phyloP scores from a whole-genome alignment of 2,888 invertebrate genomes.

The Palloptera scutellata region DNA sequence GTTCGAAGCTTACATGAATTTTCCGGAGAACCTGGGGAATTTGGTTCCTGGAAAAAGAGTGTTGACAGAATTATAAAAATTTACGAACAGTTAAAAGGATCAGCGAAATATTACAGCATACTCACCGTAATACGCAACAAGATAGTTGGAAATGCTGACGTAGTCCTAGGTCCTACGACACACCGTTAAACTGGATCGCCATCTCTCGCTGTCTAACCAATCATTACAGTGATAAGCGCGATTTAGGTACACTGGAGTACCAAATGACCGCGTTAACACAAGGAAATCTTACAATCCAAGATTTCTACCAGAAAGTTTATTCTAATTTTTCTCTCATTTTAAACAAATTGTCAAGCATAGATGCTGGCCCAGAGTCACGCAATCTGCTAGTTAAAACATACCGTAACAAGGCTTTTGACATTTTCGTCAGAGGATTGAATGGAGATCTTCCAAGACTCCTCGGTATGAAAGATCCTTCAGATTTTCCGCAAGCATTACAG shows the following conservation, averaged over 20 bases:
- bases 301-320: too few species aligned
- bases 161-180: constrained; percentile 13
- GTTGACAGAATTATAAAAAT: constrained; percentile 21
- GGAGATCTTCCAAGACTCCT: constrained; percentile 3
- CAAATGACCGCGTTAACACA: constrained; percentile 29
- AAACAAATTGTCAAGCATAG: not conserved
- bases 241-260: constrained; percentile 8
- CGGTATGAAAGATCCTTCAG: constrained; percentile 6
- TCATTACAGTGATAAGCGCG: constrained; percentile 37
- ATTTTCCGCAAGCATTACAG: constrained; percentile 2
- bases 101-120: constrained; percentile 24
- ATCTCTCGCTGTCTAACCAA: constrained; percentile 27
- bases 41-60: constrained; percentile 19
- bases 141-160: constrained; percentile 8
- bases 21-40: constrained; percentile 13
- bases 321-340: constrained; percentile 20
- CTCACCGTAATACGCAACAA: not conserved
- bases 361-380: not conserved
- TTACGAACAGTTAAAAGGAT: not conserved
- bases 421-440: constrained; percentile 14
- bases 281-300: not conserved
- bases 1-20: constrained; percentile 10
- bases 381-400: constrained; percentile 16
- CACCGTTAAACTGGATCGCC: constrained; percentile 26
- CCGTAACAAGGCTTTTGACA: constrained; percentile 18